phyloP scores from a whole-genome alignment of 2,797 vertebrate genomes.

The Oreochromis mossambicus region DNA sequence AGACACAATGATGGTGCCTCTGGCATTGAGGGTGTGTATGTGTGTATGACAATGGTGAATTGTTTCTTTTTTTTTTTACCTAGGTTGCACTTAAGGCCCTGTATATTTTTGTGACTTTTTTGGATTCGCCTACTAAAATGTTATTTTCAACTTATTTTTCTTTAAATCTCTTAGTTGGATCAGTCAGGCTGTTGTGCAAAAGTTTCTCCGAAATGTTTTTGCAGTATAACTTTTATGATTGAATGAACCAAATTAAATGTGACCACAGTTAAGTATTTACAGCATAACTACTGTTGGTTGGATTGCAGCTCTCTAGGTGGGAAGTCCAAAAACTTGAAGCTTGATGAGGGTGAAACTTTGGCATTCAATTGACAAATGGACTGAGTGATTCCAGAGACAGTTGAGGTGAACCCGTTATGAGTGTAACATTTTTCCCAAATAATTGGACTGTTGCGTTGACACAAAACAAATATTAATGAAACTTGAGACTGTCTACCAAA shows the following conservation, averaged over 20 bases:
- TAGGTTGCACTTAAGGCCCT: background rate
- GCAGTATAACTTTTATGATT: background rate
- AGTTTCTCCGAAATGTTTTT: background rate
- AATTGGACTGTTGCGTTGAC: background rate
- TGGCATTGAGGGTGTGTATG: background rate
- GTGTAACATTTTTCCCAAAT: background rate
- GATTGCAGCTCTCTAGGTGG: background rate
- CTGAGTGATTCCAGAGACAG: background rate
- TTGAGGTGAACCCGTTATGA: background rate
- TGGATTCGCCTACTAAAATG: background rate
- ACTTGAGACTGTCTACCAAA: background rate
- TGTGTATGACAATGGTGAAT: background rate
- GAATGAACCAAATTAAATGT: background rate
- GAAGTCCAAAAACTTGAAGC: background rate
- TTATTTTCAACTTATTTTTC: background rate
- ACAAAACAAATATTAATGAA: background rate
- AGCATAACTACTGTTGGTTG: background rate
- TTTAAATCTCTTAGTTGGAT: background rate
- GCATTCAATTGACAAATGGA: background rate
- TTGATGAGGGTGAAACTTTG: background rate
- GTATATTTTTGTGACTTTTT: background rate
- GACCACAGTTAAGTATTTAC: background rate
- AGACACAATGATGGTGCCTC: background rate
- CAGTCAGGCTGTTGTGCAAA: background rate
- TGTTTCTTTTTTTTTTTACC: background rate